Evolutionary conservation across 2,888 invertebrate genomes (phyloP).

Genomic region (Furcula furcula): DNA sequence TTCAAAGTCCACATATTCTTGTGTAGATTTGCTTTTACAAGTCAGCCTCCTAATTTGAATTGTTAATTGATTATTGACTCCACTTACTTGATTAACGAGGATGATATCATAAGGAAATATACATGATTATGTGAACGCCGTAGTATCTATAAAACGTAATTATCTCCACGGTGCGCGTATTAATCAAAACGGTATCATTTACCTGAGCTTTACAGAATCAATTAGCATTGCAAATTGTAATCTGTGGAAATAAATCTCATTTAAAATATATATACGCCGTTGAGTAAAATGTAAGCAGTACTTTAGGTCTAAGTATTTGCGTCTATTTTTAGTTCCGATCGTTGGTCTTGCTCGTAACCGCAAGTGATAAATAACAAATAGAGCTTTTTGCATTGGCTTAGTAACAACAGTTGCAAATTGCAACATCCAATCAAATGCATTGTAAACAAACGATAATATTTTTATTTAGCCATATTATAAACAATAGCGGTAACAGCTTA

Average conservation of each 20-base stretch:
- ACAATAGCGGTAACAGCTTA: too few relatives aligned
- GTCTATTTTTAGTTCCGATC: slow-evolving; percentile 64
- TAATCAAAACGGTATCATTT: slow-evolving; percentile 8
- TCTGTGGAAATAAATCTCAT: neutral
- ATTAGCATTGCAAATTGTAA: slow-evolving; percentile 17
- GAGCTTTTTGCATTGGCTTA: slow-evolving; percentile 44
- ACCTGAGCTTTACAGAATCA: slow-evolving; percentile 10
- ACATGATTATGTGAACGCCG: slow-evolving; percentile 7
- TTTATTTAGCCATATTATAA: too few relatives aligned
- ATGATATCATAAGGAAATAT: slow-evolving; percentile 17
- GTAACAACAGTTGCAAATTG: slow-evolving; percentile 15
- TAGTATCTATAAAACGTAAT: neutral
- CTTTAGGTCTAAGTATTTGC: slow-evolving; percentile 45
- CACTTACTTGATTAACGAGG: slow-evolving; percentile 6
- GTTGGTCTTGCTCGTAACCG: slow-evolving; percentile 56
- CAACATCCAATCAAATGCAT: too few relatives aligned
- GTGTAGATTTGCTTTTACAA: slow-evolving; percentile 8
- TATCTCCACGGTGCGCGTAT: too few relatives aligned
- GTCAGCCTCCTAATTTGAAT: neutral
- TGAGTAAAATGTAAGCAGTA: slow-evolving; percentile 37
- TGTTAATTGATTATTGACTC: slow-evolving; percentile 5
- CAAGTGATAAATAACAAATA: slow-evolving; percentile 60
- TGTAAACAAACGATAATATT: too few relatives aligned
- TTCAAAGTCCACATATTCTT: slow-evolving; percentile 30
- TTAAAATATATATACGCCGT: neutral